Base-by-base conservation (phyloP, 2,113 vertebrate genomes). In the Protomyctophum bolini region DNA sequence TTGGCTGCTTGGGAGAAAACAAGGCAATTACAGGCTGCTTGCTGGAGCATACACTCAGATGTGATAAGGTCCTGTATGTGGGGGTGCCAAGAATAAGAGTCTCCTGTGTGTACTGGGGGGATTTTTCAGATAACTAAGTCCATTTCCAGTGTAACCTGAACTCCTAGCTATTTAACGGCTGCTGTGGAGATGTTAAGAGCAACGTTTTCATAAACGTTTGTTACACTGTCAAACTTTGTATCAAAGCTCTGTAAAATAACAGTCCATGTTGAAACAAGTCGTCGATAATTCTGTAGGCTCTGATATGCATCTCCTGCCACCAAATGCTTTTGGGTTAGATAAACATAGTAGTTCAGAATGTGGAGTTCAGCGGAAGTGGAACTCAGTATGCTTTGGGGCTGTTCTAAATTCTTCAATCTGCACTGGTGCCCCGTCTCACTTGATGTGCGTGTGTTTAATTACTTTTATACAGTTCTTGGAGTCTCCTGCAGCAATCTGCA, bases 1-100 rank as follows among this genome's bases (percentile, higher is more conserved):
- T 75, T 67, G n/a, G 57, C 55, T 59, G 7, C 71, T 80, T 70
- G 62, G 76, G 47, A 59, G 66, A 48, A 91, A 89, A 83, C 72
- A 77, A 75, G 74, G 70, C 73, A 73, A 83, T 86, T 90, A 84
- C 77, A 58, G 48, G 70, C 56, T 58, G 80, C n/a, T 69, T 75
- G 68, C 79, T 72, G 56, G 50, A 83, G 67, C 73, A 48, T 21
- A 54, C 12, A 69, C 54, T 62, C 51, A 59, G 69, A 83, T 66
- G 46, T 80, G 85, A 91, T 91, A 89, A 83, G 77, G 74, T 8
- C 52, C 61, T 73, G 72, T 79, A 59, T 85, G 71, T 63, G 46
- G 12, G 10, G 1, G 8, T 81, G 79, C 82, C 86, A 88, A 85
- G 76, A 76, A 88, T 77, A 83, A 86, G 46, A 80, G 67, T 87